Base-by-base conservation (phyloP, 2,888 invertebrate species). In the Patella pellucida region DNA sequence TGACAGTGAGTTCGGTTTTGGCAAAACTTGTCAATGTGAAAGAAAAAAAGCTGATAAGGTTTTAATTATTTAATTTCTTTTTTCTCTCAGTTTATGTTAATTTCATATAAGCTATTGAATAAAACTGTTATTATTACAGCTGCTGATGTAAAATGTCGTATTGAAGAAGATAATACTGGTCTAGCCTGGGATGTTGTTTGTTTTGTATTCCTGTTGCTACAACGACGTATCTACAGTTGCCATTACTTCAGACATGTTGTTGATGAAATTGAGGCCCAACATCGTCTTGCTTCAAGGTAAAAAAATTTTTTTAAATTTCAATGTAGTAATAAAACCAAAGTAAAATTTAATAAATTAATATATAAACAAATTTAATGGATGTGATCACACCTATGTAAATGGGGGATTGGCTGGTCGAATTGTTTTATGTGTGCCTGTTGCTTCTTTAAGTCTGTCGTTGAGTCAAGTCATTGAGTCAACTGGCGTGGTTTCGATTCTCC, bases 231-330 rank as follows among this genome's bases (percentile, higher is more conserved):
- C 74, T 98, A 98, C 92, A 95, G 95, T 87, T 97, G 97, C 83
- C 96, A 96, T 91, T 98, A 99, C 92, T 99, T 99, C 93, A 96
- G 97, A 89, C 96, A 99, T 91, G 95, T 99, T 81, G 95, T 99
- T 54, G 95, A 96, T 88, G 99, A 99, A 90, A 95, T 97, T 71
- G 96, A 97, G 92, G 98, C 98, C 1, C 97, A 98, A 89, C 95
- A 97, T 50, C 95, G 97, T 79, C 93, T 99, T 54, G 97, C 98
- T 3, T 98, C 98, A 5, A 94, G 96, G 95, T 90, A 82, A 50
- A 62, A 31, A 9, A 19, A n/a, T 0, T 62, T 62, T n/a, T 62
- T 7, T 19, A 16, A 9, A 54, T 54, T 54, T 41, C 31, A 4
- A 41, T 41, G 31, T 5, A 41, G 5, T 41, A 5, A 41, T 41